Conservation (phyloP, 2,113 vertebrate species). For the Aphyosemion australe region DNA sequence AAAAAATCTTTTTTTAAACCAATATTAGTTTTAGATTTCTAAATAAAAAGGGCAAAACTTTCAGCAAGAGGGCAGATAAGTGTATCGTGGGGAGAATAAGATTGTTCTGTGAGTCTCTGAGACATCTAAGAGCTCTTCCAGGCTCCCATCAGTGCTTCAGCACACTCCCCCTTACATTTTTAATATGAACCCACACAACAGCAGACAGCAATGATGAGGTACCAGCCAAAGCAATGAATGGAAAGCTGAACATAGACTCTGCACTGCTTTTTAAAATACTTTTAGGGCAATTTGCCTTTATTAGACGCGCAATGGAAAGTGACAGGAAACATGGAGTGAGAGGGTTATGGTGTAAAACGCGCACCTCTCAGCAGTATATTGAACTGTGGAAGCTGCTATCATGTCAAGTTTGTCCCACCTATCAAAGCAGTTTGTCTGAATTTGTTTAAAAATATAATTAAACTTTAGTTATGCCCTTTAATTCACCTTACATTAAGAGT, state of each 20-base stretch:
- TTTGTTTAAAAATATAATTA: background rate
- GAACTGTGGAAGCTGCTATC: conserved; percentile 11
- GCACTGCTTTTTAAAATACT: background rate
- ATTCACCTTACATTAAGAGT: background rate
- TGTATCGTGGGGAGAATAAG: background rate
- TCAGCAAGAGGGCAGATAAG: background rate
- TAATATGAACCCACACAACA: background rate
- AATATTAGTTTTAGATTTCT: background rate
- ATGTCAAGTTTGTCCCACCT: background rate
- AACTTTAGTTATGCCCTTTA: background rate
- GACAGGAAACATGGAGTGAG: conserved; percentile 4
- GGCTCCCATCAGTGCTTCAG: background rate
- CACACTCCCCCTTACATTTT: conserved; percentile 1
- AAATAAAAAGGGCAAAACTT: background rate
- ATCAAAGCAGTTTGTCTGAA: background rate
- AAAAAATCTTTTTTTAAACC: no score
- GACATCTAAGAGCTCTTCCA: conserved; percentile 12
- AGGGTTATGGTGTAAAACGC: background rate
- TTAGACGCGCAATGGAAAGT: conserved; percentile 1
- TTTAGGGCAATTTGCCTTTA: background rate
- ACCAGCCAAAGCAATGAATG: background rate
- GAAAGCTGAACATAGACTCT: background rate
- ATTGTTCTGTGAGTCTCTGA: conserved; percentile 3
- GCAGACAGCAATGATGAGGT: background rate
- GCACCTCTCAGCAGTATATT: background rate